Evolutionary conservation across 2,113 vertebrate genomes (phyloP).

Genomic region (Stegastes partitus): DNA sequence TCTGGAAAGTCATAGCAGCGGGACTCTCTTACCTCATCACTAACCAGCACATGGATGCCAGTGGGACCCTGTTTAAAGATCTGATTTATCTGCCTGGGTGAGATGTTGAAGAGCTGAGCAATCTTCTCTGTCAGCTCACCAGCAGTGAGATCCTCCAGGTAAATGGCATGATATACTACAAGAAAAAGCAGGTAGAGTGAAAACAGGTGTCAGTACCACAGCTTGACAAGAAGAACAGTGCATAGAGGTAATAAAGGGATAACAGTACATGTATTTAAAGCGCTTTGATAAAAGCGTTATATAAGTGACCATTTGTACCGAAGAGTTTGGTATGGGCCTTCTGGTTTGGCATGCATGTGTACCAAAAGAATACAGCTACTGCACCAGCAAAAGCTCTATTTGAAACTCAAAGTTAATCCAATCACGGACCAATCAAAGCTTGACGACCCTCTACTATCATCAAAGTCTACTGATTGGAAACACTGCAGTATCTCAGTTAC

Average conservation of each 20-base stretch:
- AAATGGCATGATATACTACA: conserved; percentile 97
- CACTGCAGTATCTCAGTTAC: too few species aligned
- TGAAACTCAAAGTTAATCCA: too few species aligned
- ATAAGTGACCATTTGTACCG: too few species aligned
- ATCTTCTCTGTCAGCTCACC: conserved; percentile 93
- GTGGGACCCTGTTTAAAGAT: conserved; percentile 97
- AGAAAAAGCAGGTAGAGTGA: neutral
- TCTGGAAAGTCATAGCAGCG: neutral
- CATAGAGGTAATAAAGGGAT: neutral
- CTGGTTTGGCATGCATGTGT: too few species aligned
- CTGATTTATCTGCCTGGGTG: conserved; percentile 94
- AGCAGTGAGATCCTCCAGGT: conserved; percentile 93
- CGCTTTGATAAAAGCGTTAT: too few species aligned
- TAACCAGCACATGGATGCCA: conserved; percentile 96
- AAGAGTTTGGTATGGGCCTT: too few species aligned
- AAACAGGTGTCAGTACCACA: neutral
- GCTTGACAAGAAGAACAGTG: neutral
- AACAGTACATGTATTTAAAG: too few species aligned
- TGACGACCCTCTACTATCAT: too few species aligned
- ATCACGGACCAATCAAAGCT: too few species aligned
- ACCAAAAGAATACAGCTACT: too few species aligned
- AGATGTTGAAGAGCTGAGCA: conserved; percentile 97
- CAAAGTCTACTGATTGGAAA: too few species aligned
- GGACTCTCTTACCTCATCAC: conserved; percentile 89
- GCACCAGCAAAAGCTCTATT: too few species aligned